Conservation (phyloP, 2,888 invertebrate species). For the Drosophila prostipennis region DNA sequence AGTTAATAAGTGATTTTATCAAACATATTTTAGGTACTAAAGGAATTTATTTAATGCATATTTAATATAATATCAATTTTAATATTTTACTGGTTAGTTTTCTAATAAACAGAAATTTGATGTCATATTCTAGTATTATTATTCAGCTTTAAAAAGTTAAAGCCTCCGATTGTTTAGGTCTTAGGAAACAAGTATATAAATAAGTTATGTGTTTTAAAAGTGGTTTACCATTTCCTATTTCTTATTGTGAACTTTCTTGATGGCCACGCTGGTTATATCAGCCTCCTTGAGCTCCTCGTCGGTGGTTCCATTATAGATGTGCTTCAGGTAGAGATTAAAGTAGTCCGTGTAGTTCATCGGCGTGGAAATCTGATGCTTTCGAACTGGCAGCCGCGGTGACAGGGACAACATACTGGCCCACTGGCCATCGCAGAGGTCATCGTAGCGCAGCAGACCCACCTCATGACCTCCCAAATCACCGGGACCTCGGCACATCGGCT, state of each 20-base stretch:
- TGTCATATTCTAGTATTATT: too few relatives aligned
- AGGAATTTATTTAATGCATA: too few relatives aligned
- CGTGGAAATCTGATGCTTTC: slow-evolving; percentile 82
- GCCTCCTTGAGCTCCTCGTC: slow-evolving; percentile 72
- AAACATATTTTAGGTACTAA: background rate
- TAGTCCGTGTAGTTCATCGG: slow-evolving; percentile 84
- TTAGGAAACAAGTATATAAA: too few relatives aligned
- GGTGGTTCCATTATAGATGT: slow-evolving; percentile 80
- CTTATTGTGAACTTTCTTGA: slow-evolving; percentile 62
- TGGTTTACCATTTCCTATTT: too few relatives aligned
- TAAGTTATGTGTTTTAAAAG: too few relatives aligned
- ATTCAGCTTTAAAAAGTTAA: too few relatives aligned
- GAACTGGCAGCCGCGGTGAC: slow-evolving; percentile 82
- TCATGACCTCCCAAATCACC: slow-evolving; percentile 85
- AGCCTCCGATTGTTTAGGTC: too few relatives aligned
- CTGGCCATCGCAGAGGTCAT: slow-evolving; percentile 89
- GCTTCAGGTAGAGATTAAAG: slow-evolving; percentile 83
- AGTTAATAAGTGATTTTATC: background rate
- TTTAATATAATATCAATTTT: too few relatives aligned
- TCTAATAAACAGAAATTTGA: too few relatives aligned
- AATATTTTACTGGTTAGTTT: too few relatives aligned
- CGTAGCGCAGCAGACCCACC: slow-evolving; percentile 86
- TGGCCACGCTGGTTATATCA: slow-evolving; percentile 71
- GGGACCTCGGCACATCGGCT: slow-evolving; percentile 85
- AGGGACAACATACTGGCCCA: slow-evolving; percentile 88